Evolutionary conservation across 2,113 vertebrate species (phyloP), one percentile per base, ranked within the genome.

Genomic region (Hyperopisus bebe): DNA sequence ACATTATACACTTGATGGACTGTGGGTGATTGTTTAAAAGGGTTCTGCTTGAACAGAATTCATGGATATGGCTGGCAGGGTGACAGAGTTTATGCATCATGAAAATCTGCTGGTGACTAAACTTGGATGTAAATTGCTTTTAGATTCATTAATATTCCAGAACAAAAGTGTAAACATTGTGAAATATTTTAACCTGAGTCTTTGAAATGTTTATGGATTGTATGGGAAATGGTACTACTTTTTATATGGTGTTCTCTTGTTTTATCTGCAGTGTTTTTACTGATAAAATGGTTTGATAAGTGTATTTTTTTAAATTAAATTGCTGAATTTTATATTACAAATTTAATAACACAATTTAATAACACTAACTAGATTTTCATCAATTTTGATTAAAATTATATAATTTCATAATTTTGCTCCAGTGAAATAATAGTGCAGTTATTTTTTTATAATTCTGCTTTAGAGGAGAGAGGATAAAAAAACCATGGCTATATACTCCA

Each of bases 91-190:
- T 51, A 31, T 74, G 39, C 46, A 27, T 85, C 66, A 31, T 6
- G 46, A 80, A 74, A 48, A 50, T 47, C 27, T 70, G 44, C 24
- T 48, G 47, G 48, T 50, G 46, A 82, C 66, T 86, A 53, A 86
- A 86, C 48, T 86, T 82, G 88, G 17, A 51, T 19, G 70, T 11
- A 24, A 80, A 35, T 42, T 53, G 48, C 47, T 51, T 89, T 51
- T 55, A 74, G 13, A 46, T 74, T 48, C 44, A 88, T 88, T 66
- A 74, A 74, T 27, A 88, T 86, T 86, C 85, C 46, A 31, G 48
- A 35, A 86, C 27, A 35, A 51, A 51, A 88, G 39, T 77, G 27
- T 31, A 74, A 48, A 51, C 85, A 48, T 46, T 77, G 46, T 46
- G 15, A 88, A 66, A 66, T 66, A 24, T 89, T 42, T 89, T 51